These are phyloP conservation scores for Dendrolimus pini DNA, from an alignment of 2,888 invertebrate species.

Conservation along the genomic window DNA sequence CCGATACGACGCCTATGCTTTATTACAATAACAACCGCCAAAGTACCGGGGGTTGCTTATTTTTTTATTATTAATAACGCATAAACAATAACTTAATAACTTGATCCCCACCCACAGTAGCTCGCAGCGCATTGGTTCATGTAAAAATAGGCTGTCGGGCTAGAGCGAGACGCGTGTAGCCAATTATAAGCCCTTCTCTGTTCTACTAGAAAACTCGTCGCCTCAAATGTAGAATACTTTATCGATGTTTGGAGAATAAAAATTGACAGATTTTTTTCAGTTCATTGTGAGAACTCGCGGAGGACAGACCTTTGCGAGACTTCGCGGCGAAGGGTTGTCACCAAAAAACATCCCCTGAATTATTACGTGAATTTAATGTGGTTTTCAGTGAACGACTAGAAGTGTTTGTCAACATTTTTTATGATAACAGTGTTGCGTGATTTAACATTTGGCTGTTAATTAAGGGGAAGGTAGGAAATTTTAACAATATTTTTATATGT, in stretches of 20 bases:
- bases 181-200: conserved; percentile 25
- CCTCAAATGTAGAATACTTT: conserved; percentile 70
- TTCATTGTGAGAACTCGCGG: conserved; percentile 54
- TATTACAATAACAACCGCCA: conserved; percentile 50
- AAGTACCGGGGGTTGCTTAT: conserved; percentile 43
- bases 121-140: conserved; percentile 61
- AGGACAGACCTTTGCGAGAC: conserved; percentile 36
- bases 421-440: conserved; percentile 37
- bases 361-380: conserved; percentile 23
- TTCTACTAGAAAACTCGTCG: conserved; percentile 61
- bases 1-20: conserved; percentile 40
- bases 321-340: conserved; percentile 47
- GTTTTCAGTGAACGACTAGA: neutral
- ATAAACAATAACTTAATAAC: conserved; percentile 75
- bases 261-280: conserved; percentile 78
- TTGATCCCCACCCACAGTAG: conserved; percentile 64
- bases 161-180: conserved; percentile 46
- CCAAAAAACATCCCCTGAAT: conserved; percentile 34
- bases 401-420: neutral
- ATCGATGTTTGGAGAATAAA: conserved; percentile 75
- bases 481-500: conserved; percentile 3
- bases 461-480: conserved; percentile 28
- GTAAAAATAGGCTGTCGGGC: conserved; percentile 70
- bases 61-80: conserved; percentile 72
- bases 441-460: conserved; percentile 16